Percentiles rank a stretch among this genome's conserved stretches.
Conservation (phyloP, 2,113 vertebrate genomes). For the Pithys albifrons region DNA sequence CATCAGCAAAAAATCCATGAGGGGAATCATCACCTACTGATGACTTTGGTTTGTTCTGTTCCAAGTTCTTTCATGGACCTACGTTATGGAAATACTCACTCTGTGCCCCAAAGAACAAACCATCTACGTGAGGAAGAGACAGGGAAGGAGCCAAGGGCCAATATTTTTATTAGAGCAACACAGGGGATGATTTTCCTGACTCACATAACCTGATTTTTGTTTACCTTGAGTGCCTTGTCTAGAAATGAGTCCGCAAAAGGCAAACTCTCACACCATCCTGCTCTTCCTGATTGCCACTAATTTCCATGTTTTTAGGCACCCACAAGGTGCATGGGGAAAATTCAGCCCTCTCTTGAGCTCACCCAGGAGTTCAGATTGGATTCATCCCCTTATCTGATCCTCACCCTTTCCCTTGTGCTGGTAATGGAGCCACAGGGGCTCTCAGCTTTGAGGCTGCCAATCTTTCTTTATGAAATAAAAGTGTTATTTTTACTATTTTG, state of each 20-base stretch:
- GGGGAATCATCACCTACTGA: neutral
- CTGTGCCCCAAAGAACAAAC: neutral
- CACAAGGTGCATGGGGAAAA: accelerated
- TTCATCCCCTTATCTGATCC: conserved; percentile 54
- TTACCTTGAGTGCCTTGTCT: neutral
- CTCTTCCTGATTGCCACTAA: neutral
- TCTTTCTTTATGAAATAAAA: neutral
- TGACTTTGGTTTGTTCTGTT: neutral
- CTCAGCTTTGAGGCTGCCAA: neutral
- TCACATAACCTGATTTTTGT: neutral
- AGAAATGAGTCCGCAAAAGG: neutral
- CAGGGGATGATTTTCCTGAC: neutral
- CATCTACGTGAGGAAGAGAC: neutral
- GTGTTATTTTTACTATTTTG: conserved; percentile 8
- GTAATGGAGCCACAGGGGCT: neutral
- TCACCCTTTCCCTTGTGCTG: neutral
- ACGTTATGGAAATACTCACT: accelerated
- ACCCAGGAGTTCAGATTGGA: neutral
- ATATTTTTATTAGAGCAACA: neutral
- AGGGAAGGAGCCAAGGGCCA: neutral
- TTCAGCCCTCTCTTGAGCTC: neutral
- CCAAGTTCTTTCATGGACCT: neutral
- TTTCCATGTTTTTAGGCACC: neutral
- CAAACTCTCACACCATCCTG: neutral
- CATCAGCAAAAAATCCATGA: neutral